phyloP scores from a whole-genome alignment of 2,113 vertebrate genomes.

The Ochotona curzoniae region DNA sequence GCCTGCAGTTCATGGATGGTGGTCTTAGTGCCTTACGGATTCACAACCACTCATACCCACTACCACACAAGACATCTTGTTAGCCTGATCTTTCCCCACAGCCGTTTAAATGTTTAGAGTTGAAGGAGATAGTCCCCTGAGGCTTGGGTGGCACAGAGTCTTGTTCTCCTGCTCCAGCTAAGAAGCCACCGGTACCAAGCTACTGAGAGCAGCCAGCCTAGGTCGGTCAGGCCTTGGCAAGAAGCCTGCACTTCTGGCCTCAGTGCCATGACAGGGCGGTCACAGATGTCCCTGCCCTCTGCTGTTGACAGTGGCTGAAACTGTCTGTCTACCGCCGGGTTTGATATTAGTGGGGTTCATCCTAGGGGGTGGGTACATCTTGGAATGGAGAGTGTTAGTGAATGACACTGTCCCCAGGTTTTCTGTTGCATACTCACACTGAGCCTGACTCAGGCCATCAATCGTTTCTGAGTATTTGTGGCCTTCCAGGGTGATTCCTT shows the following conservation, averaged over 20 bases:
- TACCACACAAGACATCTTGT: neutral
- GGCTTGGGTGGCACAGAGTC: neutral
- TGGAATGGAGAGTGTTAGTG: neutral
- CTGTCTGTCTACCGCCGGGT: fast-evolving
- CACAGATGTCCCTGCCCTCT: fast-evolving
- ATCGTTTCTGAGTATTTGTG: neutral
- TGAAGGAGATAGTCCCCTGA: neutral
- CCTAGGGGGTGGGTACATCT: neutral
- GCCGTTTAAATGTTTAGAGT: neutral
- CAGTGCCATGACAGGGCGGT: neutral
- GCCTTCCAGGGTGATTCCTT: neutral
- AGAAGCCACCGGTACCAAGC: neutral
- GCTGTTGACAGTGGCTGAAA: neutral
- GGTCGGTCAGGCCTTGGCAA: neutral
- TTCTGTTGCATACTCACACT: fast-evolving
- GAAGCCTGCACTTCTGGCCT: neutral
- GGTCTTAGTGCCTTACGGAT: too few relatives aligned
- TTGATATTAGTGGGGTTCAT: neutral
- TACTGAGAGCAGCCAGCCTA: neutral
- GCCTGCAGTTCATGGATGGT: fast-evolving
- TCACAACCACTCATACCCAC: fast-evolving
- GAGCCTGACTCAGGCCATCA: neutral
- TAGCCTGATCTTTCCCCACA: neutral
- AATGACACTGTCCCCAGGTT: neutral
- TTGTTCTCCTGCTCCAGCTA: neutral